Base-by-base conservation (phyloP, 2,888 invertebrate species). In the Hemicrepidius hirtus region DNA sequence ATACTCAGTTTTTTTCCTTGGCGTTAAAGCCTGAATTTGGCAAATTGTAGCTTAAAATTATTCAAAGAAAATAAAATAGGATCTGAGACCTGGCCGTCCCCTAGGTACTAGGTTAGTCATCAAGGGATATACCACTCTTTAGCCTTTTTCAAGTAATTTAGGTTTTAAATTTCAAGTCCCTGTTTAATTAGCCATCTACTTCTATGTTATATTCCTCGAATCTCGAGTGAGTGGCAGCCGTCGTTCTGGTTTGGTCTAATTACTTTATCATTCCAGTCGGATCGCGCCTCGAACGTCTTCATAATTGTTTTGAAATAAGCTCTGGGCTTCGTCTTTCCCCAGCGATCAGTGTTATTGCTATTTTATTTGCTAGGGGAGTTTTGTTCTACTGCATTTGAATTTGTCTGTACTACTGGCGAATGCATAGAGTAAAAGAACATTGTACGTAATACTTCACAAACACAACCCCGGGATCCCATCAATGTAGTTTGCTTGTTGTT, bases 251-350 rank as follows among this genome's bases (percentile, higher is more conserved):
- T 46, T 59, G 57, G 18, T 68, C 64, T 74, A 74, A 74, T 74
- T 74, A 68, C 74, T 74, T 71, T 71, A 71, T 74, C 59, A 71
- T 64, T 60, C 64, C 68, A 50, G 44, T 21, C 62, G 55, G 53
- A 65, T 62, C 60, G 67, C 67, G 68, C 59, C 68, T 62, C 50
- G 50, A 73, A 73, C 73, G 62, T 73, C 73, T 70, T 74, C 70
- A 59, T 74, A 73, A 71, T 71, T 74, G 73, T 73, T 73, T 71
- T 68, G 69, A 55, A 69, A 70, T 73, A 68, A 68, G 71, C 63
- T 59, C 24, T 53, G 49, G 32, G 37, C 63, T 37, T 53, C 18
- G 41, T 18, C 64, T 50, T 35, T 32, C 49, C 50, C 41, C 18
- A 40, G 41, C 32, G 46, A 62, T 62, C 46, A 62, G 44, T 35